Base-by-base conservation (phyloP, 2,888 invertebrate genomes). In the Drosophila trichaetosa region DNA sequence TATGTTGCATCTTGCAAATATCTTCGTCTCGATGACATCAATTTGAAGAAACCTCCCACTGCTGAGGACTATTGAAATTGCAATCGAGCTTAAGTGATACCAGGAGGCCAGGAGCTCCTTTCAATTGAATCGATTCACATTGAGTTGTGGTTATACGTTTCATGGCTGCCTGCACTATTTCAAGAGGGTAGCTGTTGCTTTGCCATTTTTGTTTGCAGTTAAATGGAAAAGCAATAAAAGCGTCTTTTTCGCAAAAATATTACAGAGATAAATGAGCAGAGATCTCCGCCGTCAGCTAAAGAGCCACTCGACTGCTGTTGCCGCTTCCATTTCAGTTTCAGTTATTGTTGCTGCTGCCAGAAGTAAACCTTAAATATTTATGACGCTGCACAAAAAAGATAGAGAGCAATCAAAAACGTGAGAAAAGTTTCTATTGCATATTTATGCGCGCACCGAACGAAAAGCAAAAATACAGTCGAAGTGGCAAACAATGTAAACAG, bases 351-450 rank as follows among this genome's bases (percentile, higher is more conserved):
- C 57, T 63, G 29, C 48, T 70, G 61, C 34, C 66, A 8, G 53
- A 83, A 85, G 82, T 74, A 77, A 76, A 74, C 76, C 82, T 88
- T 86, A 73, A 90, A 88, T 90, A 87, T 87, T 87, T 87, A 90
- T 86, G 81, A 82, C 75, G 76, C 51, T 80, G 86, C 88, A 80
- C 77, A 84, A 86, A 81, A 85, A 85, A 81, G 18, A 54, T 36
- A 27, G 27, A 56, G 27, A 78, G 77, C 83, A 79, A 88, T 83
- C 81, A 86, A 81, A 85, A 88, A 80, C 89, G 87, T 90, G 90
- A 86, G 90, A 86, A 90, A 83, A 90, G 89, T 88, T 90, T 88
- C 76, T 83, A 88, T 90, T 88, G 87, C 87, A 87, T 87, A 87
- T 87, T 83, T 87, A 85, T 88, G 79, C 58, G 83, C 69, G 69